Evolutionary conservation across 2,797 vertebrate genomes (phyloP).

Genomic region (Sebastes wilsoni): DNA sequence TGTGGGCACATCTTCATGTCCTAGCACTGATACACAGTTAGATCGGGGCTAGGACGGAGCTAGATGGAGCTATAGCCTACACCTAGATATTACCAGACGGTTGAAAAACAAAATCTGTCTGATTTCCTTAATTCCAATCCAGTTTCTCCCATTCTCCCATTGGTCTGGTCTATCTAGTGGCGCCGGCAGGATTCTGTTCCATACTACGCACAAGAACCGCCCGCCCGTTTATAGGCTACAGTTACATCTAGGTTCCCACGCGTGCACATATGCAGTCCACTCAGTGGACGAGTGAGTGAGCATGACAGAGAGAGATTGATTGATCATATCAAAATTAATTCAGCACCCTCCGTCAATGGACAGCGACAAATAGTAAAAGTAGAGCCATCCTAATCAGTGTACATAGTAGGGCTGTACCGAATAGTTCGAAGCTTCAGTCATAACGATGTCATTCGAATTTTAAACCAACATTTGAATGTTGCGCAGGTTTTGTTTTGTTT

Average conservation of each 20-base stretch:
- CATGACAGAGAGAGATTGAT: too few relatives aligned
- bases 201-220: neutral
- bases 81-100: too few relatives aligned
- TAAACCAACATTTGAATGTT: neutral
- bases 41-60: too few relatives aligned
- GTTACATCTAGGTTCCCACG: neutral
- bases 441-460: neutral
- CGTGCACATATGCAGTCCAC: accelerated
- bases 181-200: neutral
- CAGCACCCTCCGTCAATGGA: neutral
- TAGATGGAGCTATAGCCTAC: too few relatives aligned
- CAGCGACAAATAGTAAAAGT: neutral
- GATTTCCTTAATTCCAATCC: accelerated
- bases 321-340: neutral
- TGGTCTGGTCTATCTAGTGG: neutral
- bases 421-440: neutral
- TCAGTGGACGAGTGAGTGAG: too few relatives aligned
- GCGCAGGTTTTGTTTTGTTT: too few relatives aligned
- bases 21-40: too few relatives aligned
- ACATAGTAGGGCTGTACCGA: neutral
- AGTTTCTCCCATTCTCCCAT: neutral
- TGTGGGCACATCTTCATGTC: too few relatives aligned
- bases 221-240: neutral
- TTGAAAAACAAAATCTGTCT: neutral
- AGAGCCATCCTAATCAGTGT: neutral